These are phyloP conservation scores for Aleiodes leptofemur DNA, from an alignment of 2,888 invertebrate genomes.

Conservation along the genomic window DNA sequence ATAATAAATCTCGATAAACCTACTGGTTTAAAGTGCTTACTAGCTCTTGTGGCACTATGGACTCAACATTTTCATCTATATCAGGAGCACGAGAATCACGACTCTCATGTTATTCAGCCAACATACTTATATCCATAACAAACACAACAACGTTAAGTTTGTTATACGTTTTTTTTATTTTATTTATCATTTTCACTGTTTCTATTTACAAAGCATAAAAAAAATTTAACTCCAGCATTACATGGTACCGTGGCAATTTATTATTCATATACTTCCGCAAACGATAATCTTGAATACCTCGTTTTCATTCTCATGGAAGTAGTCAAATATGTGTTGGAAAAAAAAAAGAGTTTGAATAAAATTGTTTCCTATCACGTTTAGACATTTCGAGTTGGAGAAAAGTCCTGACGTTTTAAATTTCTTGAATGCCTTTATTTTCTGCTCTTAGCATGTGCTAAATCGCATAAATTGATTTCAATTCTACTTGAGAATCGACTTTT, in stretches of 20 bases:
- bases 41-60: slow-evolving; percentile 31
- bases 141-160: background rate
- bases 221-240: slow-evolving; percentile 26
- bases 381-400: background rate
- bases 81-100: slow-evolving; percentile 69
- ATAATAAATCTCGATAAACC: slow-evolving; percentile 60
- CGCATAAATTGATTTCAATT: no score
- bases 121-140: slow-evolving; percentile 11
- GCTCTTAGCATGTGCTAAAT: no score
- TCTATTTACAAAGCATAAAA: slow-evolving; percentile 30
- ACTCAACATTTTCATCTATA: slow-evolving; percentile 52
- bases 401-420: no score
- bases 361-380: slow-evolving; percentile 21
- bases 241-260: slow-evolving; percentile 37
- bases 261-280: slow-evolving; percentile 44
- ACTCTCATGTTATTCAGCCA: slow-evolving; percentile 64
- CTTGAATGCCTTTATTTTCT: no score
- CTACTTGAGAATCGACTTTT: no score
- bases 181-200: slow-evolving; percentile 18
- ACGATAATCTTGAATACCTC: slow-evolving; percentile 36
- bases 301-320: slow-evolving; percentile 6
- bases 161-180: slow-evolving; percentile 21
- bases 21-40: slow-evolving; percentile 38
- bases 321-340: background rate
- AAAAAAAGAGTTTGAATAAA: slow-evolving; percentile 10